Base-by-base conservation (phyloP, 2,113 vertebrate genomes). In the Bufo bufo region DNA sequence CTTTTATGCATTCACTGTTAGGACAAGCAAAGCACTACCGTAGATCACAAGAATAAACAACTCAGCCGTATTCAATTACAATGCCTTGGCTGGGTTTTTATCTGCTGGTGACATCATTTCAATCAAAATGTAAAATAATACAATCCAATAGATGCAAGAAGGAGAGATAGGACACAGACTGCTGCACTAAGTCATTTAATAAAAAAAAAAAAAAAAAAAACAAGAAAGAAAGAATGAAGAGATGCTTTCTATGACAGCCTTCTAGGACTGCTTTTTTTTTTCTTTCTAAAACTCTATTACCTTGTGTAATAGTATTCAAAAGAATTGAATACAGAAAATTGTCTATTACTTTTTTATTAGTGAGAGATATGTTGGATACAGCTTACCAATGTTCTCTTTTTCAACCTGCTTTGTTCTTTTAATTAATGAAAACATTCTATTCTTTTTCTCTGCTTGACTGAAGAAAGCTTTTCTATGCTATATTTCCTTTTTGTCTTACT, bases 71-170 rank as follows among this genome's bases (percentile, higher is more conserved):
- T 98, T 97, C 97, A 97, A 97, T 99, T 97, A 98, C 98, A 97
- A 95, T 92, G 96, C 93, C 90, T 94, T 93, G 94, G 95, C 94
- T 93, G 90, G 89, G 94, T 96, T 97, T 97, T 97, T 98, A 99
- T 99, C 98, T 97, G 95, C 92, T 89, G 80, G 90, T 96, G 97
- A 97, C 97, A 99, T 99, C 98, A 97, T 97, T 99, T 99, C 97
- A 97, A 99, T 99, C 98, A 99, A 99, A 99, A 99, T 99, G 98
- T 98, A 98, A 98, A 99, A 99, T 97, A 99, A 99, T 98, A 97
- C 97, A 97, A 97, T 96, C 95, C 96, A 95, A 95, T 95, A 95
- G 96, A 96, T 96, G 96, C 95, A 94, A 96, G 96, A 95, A 96
- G 96, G 89, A 90, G 94, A 97, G 97, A 97, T 95, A 96, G 96